Evolutionary conservation across 2,888 invertebrate species (phyloP), one percentile per base, ranked within the genome.

Genomic region (Erebia ligea): DNA sequence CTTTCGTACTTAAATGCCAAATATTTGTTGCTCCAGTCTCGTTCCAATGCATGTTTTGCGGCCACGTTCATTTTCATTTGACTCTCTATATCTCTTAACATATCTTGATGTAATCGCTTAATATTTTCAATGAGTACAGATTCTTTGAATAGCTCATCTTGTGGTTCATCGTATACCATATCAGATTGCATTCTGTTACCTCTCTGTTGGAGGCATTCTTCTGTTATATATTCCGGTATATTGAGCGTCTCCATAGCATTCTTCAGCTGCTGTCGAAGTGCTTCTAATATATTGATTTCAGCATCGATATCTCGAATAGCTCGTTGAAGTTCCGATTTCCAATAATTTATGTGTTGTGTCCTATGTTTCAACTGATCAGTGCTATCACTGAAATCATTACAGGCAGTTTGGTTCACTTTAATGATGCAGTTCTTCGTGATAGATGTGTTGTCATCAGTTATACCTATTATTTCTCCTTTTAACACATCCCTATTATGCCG

Each of bases 11-110:
- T 95, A 78, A 96, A 96, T 1, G 97, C 95, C 76, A 97, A 95
- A 76, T 94, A 95, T 89, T 98, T 98, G 83, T 98, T 97, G 78
- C 98, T 97, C 98, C 98, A 98, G 84, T 98, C 98, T 75, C 95
- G 95, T 89, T 98, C 98, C 73, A 98, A 84, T 34, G 96, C 94
- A 75, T 95, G 94, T 81, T 98, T 98, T 0, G 96, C 96, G 0
- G 96, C 95, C 65, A 96, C 95, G 79, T 97, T 96, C 82, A 96
- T 95, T 25, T 94, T 84, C 78, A 96, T 88, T 82, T 97, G 97
- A 66, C 94, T 90, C 69, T 96, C 95, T 1, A 97, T 94, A 75
- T 96, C 96, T 73, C 94, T 94, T 10, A 96, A 83, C 57, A 95
- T 95, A 75, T 95, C 94, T n/a, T 91, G 87, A 59, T 97, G 94